A percentile compares a stretch with the other conserved stretches of the same genome.
Evolutionary conservation across 2,113 vertebrate species (phyloP).

Genomic region (Xenus cinereus): DNA sequence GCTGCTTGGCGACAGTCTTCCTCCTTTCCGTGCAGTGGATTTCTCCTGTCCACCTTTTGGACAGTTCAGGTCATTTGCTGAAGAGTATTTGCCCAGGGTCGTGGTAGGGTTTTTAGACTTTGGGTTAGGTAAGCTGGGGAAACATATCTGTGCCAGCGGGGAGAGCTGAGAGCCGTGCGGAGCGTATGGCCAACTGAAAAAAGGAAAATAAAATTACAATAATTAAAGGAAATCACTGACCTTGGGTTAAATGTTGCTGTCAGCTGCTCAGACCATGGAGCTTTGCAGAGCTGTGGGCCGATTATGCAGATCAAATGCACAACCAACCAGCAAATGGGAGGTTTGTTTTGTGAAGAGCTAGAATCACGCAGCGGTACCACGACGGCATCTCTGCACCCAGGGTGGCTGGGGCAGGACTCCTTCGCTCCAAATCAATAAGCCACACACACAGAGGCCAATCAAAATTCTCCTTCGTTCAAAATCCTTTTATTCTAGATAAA

Average conservation of each 20-base stretch:
- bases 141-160: background rate
- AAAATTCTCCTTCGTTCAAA: background rate
- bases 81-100: background rate
- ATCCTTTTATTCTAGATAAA: conserved; percentile 45
- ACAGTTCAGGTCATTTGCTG: background rate
- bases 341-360: background rate
- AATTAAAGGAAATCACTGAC: conserved; percentile 52
- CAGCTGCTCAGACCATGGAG: background rate
- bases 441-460: background rate
- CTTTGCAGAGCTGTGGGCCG: background rate
- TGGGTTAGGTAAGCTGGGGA: background rate
- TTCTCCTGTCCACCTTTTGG: background rate
- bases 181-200: background rate
- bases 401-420: background rate
- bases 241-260: conserved; percentile 34
- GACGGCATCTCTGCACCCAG: background rate
- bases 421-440: background rate
- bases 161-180: background rate
- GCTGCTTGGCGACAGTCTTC: background rate
- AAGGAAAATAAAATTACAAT: background rate
- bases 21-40: background rate
- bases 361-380: background rate
- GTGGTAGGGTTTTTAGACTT: background rate
- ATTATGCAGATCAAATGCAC: conserved; percentile 38
- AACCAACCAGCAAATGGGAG: conserved; percentile 36